phyloP scores from a whole-genome alignment of 2,888 invertebrate species.

The Dolichopus griseipennis region DNA sequence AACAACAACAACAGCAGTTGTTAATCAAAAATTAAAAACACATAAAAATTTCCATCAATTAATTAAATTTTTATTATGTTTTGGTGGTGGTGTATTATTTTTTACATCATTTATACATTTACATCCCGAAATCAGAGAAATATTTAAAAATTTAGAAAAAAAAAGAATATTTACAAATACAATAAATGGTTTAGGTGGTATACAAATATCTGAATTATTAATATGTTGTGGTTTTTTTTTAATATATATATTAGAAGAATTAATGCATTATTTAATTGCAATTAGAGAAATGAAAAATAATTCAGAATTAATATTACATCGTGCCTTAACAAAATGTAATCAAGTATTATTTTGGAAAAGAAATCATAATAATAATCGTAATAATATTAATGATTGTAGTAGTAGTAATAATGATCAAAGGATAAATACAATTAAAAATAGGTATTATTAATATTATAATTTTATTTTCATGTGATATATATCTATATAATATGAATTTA shows the following conservation, averaged over 20 bases:
- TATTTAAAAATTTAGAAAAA: slow-evolving; percentile 7
- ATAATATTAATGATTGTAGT: neutral
- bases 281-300: neutral
- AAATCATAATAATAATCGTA: neutral
- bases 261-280: slow-evolving; percentile 49
- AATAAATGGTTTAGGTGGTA: slow-evolving; percentile 31
- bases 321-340: slow-evolving; percentile 22
- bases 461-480: too few relatives aligned
- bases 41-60: neutral
- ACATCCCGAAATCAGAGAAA: slow-evolving; percentile 59
- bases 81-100: slow-evolving; percentile 76
- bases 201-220: slow-evolving; percentile 60
- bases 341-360: neutral
- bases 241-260: slow-evolving; percentile 69
- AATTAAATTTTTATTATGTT: slow-evolving; percentile 55
- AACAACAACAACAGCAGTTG: neutral
- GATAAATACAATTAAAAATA: neutral
- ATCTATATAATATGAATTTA: too few relatives aligned
- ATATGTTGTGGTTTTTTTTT: slow-evolving; percentile 68
- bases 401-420: neutral
- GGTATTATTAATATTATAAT: too few relatives aligned
- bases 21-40: neutral
- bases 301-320: slow-evolving; percentile 4
- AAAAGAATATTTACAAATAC: slow-evolving; percentile 6
- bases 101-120: slow-evolving; percentile 75